Evolutionary conservation across 2,888 invertebrate genomes (phyloP), one percentile per base, ranked within the genome.

Genomic region (Amblyjoppa proteus): DNA sequence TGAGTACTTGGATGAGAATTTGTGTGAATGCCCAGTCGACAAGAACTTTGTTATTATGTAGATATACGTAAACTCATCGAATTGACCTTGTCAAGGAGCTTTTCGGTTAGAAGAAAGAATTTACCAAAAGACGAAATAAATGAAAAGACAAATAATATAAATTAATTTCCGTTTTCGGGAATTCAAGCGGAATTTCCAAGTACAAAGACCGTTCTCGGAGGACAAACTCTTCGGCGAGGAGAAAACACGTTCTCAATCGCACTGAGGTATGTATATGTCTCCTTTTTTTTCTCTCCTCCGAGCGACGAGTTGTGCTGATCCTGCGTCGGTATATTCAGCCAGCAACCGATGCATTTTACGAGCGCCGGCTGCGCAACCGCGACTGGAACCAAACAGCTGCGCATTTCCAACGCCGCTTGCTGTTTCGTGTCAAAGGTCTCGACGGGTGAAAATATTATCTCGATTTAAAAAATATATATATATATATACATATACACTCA

Each of bases 221-320:
- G 45, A 78, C 61, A 73, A 64, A 83, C 73, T 74, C 66, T 83
- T 83, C 49, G 83, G 58, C 79, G 79, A 83, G 58, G 31, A 75
- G 83, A 79, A 83, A 83, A 81, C 83, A 83, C 79, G 83, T 83
- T 83, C 61, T 79, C 79, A 58, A 75, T 79, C 68, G 45, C 31
- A 66, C 78, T 41, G 41, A 69, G 61, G 83, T 61, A 61, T 74
- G 61, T 69, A 58, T 80, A 34, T 61, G 49, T 34, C 56, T 51
- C 9, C 20, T 28, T 34, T 64, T 61, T 31, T 38, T 16, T 56
- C 73, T 45, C 58, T 25, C 25, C 70, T 56, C 51, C 38, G 20
- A 16, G 66, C 53, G 73, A 31, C 45, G 51, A 45, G 70, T 71
- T 68, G 69, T 16, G n/a, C 70, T 16, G 34, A 64, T 28, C 45